phyloP scores from a whole-genome alignment of 2,888 invertebrate genomes.

The Hololepta plana region DNA sequence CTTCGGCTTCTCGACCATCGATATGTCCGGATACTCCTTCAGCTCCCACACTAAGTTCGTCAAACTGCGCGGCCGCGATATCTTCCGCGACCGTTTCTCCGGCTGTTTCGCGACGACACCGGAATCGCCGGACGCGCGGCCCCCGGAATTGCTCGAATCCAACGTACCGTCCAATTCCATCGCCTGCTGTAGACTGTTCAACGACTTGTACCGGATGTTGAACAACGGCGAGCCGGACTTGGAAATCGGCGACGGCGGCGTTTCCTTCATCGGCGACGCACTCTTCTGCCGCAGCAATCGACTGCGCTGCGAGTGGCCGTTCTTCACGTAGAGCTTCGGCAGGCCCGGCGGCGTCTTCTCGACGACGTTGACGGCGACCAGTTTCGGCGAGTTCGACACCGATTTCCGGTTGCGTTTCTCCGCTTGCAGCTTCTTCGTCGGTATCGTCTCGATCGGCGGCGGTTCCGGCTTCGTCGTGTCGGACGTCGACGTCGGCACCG shows the following conservation, averaged over 20 bases:
- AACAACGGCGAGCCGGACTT: conserved; percentile 61
- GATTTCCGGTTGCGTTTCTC: conserved; percentile 62
- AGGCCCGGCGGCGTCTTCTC: conserved; percentile 40
- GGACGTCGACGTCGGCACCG: conserved; percentile 62
- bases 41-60: conserved; percentile 76
- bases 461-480: conserved; percentile 56
- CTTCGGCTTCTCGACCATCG: conserved; percentile 22
- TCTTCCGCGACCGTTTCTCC: conserved; percentile 61
- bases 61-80: conserved; percentile 69
- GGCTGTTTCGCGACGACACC: conserved; percentile 55
- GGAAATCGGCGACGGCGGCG: conserved; percentile 42
- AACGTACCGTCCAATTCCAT: conserved; percentile 60
- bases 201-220: conserved; percentile 52
- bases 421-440: conserved; percentile 54
- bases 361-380: conserved; percentile 30
- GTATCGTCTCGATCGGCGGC: conserved; percentile 82
- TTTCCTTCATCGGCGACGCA: conserved; percentile 52
- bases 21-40: conserved; percentile 23
- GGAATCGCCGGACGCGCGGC: conserved; percentile 71
- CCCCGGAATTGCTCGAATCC: conserved; percentile 78
- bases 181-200: conserved; percentile 54
- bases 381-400: conserved; percentile 15
- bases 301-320: conserved; percentile 44
- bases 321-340: conserved; percentile 66
- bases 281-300: conserved; percentile 54